phyloP scores from a whole-genome alignment of 2,113 vertebrate species.

The Haemorhous mexicanus region DNA sequence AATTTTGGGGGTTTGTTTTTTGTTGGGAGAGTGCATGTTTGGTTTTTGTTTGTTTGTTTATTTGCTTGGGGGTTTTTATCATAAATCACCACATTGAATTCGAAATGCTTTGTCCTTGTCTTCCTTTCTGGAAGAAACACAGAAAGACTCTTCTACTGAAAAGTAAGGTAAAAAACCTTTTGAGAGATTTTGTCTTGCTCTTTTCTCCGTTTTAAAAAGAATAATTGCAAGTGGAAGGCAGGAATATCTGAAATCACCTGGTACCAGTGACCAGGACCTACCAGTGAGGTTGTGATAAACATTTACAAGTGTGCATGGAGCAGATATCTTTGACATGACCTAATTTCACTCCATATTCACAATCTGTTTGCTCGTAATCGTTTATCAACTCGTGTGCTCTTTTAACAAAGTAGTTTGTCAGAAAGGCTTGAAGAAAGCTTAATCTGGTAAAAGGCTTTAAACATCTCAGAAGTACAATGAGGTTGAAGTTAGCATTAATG shows the following conservation, averaged over 20 bases:
- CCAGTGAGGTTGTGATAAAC: conserved; percentile 39
- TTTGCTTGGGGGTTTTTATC: neutral
- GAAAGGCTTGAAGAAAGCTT: conserved; percentile 38
- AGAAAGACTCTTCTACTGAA: neutral
- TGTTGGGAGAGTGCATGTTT: rapidly evolving
- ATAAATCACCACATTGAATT: neutral
- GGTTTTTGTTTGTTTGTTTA: neutral
- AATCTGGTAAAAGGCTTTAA: conserved; percentile 57
- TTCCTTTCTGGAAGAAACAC: neutral
- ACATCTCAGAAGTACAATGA: conserved; percentile 59
- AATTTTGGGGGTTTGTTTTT: neutral
- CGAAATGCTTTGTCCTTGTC: neutral
- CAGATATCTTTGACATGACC: conserved; percentile 22
- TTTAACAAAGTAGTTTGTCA: conserved; percentile 55
- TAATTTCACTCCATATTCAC: conserved; percentile 60
- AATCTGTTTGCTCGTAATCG: conserved; percentile 47
- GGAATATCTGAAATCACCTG: neutral
- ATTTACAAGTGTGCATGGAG: conserved; percentile 15
- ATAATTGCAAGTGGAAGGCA: neutral
- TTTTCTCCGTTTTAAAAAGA: neutral
- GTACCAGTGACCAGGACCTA: neutral
- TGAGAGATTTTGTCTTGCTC: neutral
- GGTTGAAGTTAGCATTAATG: conserved; percentile 23
- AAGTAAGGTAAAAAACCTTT: neutral
- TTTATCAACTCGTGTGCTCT: conserved; percentile 20